Evolutionary conservation across 2,888 invertebrate species (phyloP).

Genomic region (Lepidochitona cinerea): DNA sequence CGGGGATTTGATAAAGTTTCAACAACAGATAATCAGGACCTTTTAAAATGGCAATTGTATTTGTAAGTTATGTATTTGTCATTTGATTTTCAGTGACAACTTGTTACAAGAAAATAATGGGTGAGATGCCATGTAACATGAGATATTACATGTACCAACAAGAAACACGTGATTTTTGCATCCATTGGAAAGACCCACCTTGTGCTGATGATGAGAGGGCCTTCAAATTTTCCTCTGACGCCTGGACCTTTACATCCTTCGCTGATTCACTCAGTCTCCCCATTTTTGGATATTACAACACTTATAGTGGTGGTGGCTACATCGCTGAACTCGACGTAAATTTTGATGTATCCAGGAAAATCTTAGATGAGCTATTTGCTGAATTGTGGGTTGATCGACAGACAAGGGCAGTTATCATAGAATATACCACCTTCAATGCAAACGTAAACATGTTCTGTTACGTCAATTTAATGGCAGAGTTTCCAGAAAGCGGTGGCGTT

Average conservation of each 20-base stretch:
- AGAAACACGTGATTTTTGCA: neutral
- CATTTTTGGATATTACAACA: constrained; percentile 35
- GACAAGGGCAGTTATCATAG: constrained; percentile 59
- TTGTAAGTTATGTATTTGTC: too few relatives aligned
- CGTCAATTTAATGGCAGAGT: constrained; percentile 49
- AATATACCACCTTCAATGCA: constrained; percentile 61
- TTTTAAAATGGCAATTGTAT: too few relatives aligned
- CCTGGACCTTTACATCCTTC: constrained; percentile 35
- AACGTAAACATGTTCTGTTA: constrained; percentile 54
- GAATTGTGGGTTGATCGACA: constrained; percentile 54
- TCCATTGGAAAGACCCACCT: neutral
- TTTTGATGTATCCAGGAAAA: constrained; percentile 23
- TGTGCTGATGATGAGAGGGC: neutral
- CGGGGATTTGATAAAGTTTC: too few relatives aligned
- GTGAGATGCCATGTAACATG: neutral
- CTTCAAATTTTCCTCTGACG: constrained; percentile 23
- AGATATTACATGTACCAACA: neutral
- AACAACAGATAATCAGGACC: too few relatives aligned
- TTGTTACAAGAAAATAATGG: neutral
- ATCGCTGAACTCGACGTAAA: constrained; percentile 34
- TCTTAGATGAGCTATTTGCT: constrained; percentile 33
- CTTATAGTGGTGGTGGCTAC: constrained; percentile 48
- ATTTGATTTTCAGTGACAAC: neutral
- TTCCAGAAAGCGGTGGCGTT: constrained; percentile 48
- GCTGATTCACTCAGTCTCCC: constrained; percentile 36